phyloP scores from a whole-genome alignment of 1,140 invertebrate species.

The Sminthurides bifidus region DNA sequence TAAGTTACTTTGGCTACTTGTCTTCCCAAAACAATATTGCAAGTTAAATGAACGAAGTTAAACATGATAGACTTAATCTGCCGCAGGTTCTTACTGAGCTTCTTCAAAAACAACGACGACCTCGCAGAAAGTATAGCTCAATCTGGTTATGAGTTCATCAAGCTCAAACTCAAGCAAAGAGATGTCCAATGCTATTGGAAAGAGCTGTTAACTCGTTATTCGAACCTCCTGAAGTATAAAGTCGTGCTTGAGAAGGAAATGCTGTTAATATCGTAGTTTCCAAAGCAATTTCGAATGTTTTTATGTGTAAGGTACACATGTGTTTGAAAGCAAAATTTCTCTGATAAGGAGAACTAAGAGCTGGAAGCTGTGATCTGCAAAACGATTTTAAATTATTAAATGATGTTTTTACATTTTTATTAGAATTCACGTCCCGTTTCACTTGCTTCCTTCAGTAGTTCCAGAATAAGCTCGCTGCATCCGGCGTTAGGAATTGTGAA shows the following conservation, averaged over 20 bases:
- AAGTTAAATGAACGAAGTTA: background rate
- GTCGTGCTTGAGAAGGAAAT: conserved; percentile 15
- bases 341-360: background rate
- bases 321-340: background rate
- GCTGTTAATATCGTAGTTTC: too few species aligned
- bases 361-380: too few species aligned
- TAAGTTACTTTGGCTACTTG: conserved; percentile 31
- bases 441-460: too few species aligned
- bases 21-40: background rate
- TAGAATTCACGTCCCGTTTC: too few species aligned
- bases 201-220: conserved; percentile 62
- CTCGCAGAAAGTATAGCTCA: conserved; percentile 68
- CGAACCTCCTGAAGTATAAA: conserved; percentile 60
- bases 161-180: conserved; percentile 66
- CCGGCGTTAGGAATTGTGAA: too few species aligned
- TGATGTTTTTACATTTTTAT: too few species aligned
- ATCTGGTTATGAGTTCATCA: conserved; percentile 66
- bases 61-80: background rate
- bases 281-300: background rate
- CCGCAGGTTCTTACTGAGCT: conserved; percentile 54
- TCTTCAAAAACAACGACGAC: conserved; percentile 63
- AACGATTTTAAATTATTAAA: too few species aligned
- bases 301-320: background rate
- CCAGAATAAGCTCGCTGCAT: too few species aligned
- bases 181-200: conserved; percentile 78